Base-by-base conservation (phyloP, 2,113 vertebrate genomes). In the Oxygymnocypris stewartii region DNA sequence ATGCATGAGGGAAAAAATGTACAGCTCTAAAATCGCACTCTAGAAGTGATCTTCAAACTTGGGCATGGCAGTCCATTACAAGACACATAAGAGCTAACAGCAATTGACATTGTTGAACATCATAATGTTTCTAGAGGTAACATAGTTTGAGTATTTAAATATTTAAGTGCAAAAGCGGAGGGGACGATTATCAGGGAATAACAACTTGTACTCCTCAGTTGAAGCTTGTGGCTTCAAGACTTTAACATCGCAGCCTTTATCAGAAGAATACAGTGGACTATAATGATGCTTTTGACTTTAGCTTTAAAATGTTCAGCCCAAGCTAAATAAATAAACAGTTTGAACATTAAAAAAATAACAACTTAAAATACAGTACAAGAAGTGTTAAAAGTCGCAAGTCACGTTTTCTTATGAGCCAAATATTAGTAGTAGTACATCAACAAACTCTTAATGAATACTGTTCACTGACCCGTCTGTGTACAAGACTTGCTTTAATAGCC, bases 401-500 rank as follows among this genome's bases (percentile, higher is more conserved):
- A 49, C 1, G 6, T 65, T 57, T 79, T 37, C 76, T 79, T 14
- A 5, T 37, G 28, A 54, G 18, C 44, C 65, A n/a, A 63, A 42
- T 49, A 49, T 69, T 69, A 47, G n/a, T 25, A 63, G 61, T 6
- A 83, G 44, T 25, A 54, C 81, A 73, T 31, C 40, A 83, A 71
- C 47, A 83, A 51, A 71, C 18, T 73, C 42, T 73, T 35, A 37
- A 74, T 57, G 69, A 84, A 42, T 20, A 1, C 35, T 6, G 13
- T 74, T 54, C 12, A 49, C 69, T 74, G 69, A 84, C 47, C 69
- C 23, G 4, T 73, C 49, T 35, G 13, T 37, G 47, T 13, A 73
- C 47, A 71, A 67, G 47, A 47, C 81, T 73, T 57, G 28, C 82
- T 82, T 54, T 84, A 84, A 84, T 74, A 84, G 82, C 82, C 44